Conservation (phyloP, 2,888 invertebrate species). For the Agrenia bidenticulata region DNA sequence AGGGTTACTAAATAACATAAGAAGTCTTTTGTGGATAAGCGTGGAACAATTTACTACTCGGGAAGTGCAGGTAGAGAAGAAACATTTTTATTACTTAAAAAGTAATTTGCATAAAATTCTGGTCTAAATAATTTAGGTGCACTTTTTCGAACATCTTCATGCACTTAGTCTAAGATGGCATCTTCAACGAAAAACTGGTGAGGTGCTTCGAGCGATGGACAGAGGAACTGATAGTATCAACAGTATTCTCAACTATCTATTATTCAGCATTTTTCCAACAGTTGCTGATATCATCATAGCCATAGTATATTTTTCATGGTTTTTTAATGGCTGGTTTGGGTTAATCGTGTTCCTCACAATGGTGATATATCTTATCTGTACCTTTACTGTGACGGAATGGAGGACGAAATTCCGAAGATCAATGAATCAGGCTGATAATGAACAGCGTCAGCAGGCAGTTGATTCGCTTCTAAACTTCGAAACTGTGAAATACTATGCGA, state of each 20-base stretch:
- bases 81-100: background rate
- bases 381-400: constrained; percentile 94
- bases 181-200: constrained; percentile 90
- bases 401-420: constrained; percentile 89
- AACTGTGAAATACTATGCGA: constrained; percentile 97
- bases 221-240: constrained; percentile 95
- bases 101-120: background rate
- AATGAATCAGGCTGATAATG: constrained; percentile 94
- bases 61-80: constrained; percentile 33
- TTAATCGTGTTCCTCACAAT: constrained; percentile 92
- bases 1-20: constrained; percentile 88
- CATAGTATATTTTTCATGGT: constrained; percentile 79
- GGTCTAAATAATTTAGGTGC: constrained; percentile 61
- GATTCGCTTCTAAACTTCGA: constrained; percentile 97
- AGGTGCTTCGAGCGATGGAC: constrained; percentile 94
- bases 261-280: constrained; percentile 92
- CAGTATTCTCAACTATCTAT: constrained; percentile 83
- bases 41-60: constrained; percentile 77
- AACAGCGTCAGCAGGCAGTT: constrained; percentile 84
- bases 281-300: constrained; percentile 90
- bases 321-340: constrained; percentile 93
- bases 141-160: constrained; percentile 84
- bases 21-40: constrained; percentile 90
- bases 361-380: constrained; percentile 87
- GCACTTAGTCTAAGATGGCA: constrained; percentile 92